These are phyloP conservation scores for Vanessa cardui DNA, from an alignment of 2,888 invertebrate species.

Conservation along the genomic window DNA sequence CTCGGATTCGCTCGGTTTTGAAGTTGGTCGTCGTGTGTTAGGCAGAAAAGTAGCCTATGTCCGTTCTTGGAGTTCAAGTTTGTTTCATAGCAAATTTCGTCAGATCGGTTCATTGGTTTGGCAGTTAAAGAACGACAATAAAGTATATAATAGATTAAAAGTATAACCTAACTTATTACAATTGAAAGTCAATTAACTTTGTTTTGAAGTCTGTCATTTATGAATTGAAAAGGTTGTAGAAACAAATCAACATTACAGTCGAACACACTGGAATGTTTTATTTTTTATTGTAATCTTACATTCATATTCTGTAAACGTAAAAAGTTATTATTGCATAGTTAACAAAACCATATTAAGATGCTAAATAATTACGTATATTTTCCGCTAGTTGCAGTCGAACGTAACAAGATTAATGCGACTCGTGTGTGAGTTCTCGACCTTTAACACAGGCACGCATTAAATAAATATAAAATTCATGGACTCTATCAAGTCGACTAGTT, in stretches of 20 bases:
- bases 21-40: too few relatives aligned
- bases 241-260: slow-evolving; percentile 1
- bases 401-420: slow-evolving; percentile 39
- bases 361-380: slow-evolving; percentile 40
- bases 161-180: too few relatives aligned
- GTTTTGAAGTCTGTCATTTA: too few relatives aligned
- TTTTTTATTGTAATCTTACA: slow-evolving; percentile 4
- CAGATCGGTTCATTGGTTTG: too few relatives aligned
- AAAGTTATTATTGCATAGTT: slow-evolving; percentile 31
- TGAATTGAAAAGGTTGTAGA: not conserved
- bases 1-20: too few relatives aligned
- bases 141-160: too few relatives aligned
- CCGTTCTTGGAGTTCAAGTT: too few relatives aligned
- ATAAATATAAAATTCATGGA: slow-evolving; percentile 38
- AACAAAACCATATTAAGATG: slow-evolving; percentile 37
- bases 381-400: slow-evolving; percentile 40
- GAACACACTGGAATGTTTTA: not conserved
- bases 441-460: slow-evolving; percentile 29
- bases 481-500: slow-evolving; percentile 32
- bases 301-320: slow-evolving; percentile 10
- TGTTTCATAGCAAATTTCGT: too few relatives aligned
- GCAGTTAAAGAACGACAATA: too few relatives aligned
- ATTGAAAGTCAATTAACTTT: too few relatives aligned
- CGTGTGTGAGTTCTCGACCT: slow-evolving; percentile 37
- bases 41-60: too few relatives aligned